A percentile compares a stretch with the other conserved stretches of the same genome.
Conservation (phyloP, 2,797 vertebrate genomes). For the Onychomys torridus region DNA sequence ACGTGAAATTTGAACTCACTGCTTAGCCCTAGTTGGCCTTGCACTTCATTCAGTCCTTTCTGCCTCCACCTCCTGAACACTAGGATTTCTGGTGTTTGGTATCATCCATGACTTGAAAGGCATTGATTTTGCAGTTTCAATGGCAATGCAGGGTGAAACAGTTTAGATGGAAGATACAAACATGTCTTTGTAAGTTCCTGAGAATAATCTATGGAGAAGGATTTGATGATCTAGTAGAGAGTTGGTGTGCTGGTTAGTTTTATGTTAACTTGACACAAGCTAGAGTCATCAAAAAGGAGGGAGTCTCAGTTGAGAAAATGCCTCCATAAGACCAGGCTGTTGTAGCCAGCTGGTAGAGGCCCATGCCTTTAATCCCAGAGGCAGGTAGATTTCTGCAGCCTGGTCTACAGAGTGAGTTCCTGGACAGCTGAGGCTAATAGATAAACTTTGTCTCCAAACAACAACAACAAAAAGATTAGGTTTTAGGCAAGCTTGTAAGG, state of each 20-base stretch:
- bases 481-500: too few relatives aligned
- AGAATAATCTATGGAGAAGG: constrained; percentile 24
- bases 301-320: neutral
- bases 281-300: neutral
- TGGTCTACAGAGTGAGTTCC: too few relatives aligned
- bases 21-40: neutral
- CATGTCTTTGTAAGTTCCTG: constrained; percentile 23
- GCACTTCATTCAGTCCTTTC: neutral
- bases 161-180: constrained; percentile 1
- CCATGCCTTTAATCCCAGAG: neutral
- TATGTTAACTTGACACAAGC: neutral
- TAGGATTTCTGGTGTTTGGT: neutral
- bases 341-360: neutral
- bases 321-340: neutral
- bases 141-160: neutral
- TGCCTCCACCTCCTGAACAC: neutral
- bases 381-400: neutral
- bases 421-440: neutral
- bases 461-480: neutral
- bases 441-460: neutral
- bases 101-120: neutral
- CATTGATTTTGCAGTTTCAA: neutral
- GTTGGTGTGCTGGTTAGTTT: neutral
- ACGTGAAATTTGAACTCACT: neutral
- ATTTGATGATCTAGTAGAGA: constrained; percentile 19